These are phyloP conservation scores for Idaea biselata DNA, from an alignment of 2,888 invertebrate species.

Conservation along the genomic window DNA sequence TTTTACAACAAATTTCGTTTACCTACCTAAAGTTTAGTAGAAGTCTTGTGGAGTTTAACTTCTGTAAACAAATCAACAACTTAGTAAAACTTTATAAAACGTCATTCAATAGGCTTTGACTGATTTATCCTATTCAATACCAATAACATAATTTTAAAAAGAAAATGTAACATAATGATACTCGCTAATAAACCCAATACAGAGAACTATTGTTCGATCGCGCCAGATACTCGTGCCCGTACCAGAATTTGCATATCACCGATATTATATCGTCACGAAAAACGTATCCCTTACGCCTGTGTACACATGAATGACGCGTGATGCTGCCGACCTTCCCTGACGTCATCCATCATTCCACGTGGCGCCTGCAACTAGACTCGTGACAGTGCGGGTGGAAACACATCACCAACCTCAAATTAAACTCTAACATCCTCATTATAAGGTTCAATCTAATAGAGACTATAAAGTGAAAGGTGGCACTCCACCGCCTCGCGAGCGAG, in stretches of 20 bases:
- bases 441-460: conserved; percentile 30
- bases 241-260: conserved; percentile 78
- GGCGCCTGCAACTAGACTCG: conserved; percentile 79
- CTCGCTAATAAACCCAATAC: conserved; percentile 35
- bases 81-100: too few relatives aligned
- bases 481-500: conserved; percentile 71
- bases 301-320: conserved; percentile 81
- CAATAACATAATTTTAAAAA: too few relatives aligned
- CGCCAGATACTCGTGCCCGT: conserved; percentile 58
- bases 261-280: conserved; percentile 81
- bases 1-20: too few relatives aligned
- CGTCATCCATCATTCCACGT: conserved; percentile 80
- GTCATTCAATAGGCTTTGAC: too few relatives aligned
- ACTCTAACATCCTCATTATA: conserved; percentile 30
- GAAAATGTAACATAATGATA: background rate
- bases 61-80: too few relatives aligned
- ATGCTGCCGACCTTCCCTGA: conserved; percentile 79
- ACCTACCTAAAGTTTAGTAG: too few relatives aligned
- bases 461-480: conserved; percentile 57
- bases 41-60: too few relatives aligned
- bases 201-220: conserved; percentile 35
- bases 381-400: conserved; percentile 62
- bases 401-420: conserved; percentile 24
- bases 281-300: conserved; percentile 81
- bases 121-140: too few relatives aligned